Conservation (phyloP, 2,797 vertebrate species). For the Sebastes steindachneri region DNA sequence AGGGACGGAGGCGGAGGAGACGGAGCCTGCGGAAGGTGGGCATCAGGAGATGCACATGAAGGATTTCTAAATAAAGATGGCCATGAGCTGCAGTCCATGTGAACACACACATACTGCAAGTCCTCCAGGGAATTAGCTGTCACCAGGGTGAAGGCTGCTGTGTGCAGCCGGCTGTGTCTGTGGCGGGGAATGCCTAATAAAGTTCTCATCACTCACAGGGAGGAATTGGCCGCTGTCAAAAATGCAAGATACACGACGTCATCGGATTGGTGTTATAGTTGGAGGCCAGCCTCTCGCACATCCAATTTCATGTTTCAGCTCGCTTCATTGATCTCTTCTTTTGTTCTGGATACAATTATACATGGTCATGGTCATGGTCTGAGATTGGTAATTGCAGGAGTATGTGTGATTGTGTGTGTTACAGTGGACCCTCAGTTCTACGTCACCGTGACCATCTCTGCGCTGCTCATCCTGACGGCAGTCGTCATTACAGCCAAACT, state of each 20-base stretch:
- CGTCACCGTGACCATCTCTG: constrained; percentile 88
- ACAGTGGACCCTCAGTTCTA: constrained; percentile 89
- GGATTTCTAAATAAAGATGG: constrained; percentile 73
- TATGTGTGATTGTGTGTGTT: constrained; percentile 72
- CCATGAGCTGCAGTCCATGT: constrained; percentile 36
- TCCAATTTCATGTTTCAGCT: constrained; percentile 62
- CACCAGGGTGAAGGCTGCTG: constrained; percentile 64
- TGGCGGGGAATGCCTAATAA: constrained; percentile 65
- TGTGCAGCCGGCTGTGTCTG: constrained; percentile 62
- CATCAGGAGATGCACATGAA: constrained; percentile 51
- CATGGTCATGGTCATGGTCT: constrained; percentile 28
- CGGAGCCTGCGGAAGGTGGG: constrained; percentile 83
- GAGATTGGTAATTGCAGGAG: constrained; percentile 41
- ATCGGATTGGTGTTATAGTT: constrained; percentile 41
- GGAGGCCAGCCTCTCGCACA: constrained; percentile 43
- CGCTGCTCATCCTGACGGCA: constrained; percentile 86
- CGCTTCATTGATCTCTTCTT: constrained; percentile 42
- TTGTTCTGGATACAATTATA: constrained; percentile 52
- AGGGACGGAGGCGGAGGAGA: constrained; percentile 74
- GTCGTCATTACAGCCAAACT: constrained; percentile 86
- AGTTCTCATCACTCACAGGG: constrained; percentile 70
- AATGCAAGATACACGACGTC: constrained; percentile 49
- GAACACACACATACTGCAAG: constrained; percentile 49
- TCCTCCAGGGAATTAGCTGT: constrained; percentile 74
- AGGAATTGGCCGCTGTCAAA: constrained; percentile 56